These are phyloP conservation scores for Osmerus eperlanus DNA, from an alignment of 2,113 vertebrate species.

Conservation along the genomic window DNA sequence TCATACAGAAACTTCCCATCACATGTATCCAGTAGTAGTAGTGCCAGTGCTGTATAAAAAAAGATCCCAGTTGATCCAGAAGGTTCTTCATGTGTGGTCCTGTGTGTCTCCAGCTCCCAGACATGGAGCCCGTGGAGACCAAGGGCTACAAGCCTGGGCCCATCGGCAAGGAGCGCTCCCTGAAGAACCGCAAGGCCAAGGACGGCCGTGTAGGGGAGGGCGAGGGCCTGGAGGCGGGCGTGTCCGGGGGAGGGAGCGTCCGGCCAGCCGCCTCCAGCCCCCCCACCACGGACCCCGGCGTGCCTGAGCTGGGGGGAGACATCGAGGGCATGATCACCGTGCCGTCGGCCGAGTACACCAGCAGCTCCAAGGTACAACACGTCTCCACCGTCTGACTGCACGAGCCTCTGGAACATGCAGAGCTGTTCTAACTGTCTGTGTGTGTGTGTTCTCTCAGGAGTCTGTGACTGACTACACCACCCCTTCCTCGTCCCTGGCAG, in stretches of 20 bases:
- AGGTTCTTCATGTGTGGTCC: neutral
- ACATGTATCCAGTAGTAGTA: too few species aligned
- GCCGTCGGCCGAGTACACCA: slow-evolving; percentile 83
- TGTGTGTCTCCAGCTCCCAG: slow-evolving; percentile 78
- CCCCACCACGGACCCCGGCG: slow-evolving; percentile 79
- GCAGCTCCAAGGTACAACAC: slow-evolving; percentile 81
- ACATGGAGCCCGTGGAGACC: slow-evolving; percentile 87
- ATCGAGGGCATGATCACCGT: slow-evolving; percentile 94
- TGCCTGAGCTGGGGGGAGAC: slow-evolving; percentile 84
- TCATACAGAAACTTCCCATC: neutral
- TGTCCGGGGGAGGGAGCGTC: slow-evolving; percentile 58
- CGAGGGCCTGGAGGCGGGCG: slow-evolving; percentile 83
- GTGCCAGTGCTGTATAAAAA: neutral
- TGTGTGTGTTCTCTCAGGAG: slow-evolving; percentile 72
- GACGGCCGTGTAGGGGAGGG: slow-evolving; percentile 85
- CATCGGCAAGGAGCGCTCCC: slow-evolving; percentile 94
- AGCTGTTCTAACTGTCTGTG: neutral
- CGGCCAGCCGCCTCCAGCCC: slow-evolving; percentile 81
- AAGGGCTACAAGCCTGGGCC: slow-evolving; percentile 98
- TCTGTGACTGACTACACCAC: slow-evolving; percentile 96
- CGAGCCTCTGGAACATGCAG: too few species aligned
- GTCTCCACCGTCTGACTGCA: neutral
- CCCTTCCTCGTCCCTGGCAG: slow-evolving; percentile 90
- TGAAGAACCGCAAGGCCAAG: slow-evolving; percentile 97
- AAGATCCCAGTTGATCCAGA: neutral